Base-by-base conservation (phyloP, 2,888 invertebrate species). In the Auanema sp. region DNA sequence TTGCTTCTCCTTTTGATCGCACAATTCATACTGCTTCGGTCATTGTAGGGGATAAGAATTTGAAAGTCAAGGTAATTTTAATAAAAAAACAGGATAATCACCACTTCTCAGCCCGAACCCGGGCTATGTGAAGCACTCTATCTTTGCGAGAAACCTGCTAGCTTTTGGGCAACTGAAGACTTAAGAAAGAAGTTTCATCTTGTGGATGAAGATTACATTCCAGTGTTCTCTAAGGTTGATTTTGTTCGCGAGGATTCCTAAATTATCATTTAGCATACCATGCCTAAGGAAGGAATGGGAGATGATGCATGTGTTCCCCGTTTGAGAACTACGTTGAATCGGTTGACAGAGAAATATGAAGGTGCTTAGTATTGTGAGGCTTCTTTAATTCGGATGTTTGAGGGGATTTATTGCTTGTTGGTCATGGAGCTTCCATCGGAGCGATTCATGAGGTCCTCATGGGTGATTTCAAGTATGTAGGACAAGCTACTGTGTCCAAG, bases 351-450 rank as follows among this genome's bases (percentile, higher is more conserved):
- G n/a, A 75, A 68, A 55, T 76, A 67, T 33, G 70, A 64, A 24
- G 73, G 71, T 58, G 52, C 2, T 21, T 16, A 41, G 12, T 1
- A n/a, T 16, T 16, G 5, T 10, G 44, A 49, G 21, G 5, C 1
- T 16, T 49, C 18, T 2, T 60, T 52, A 47, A 52, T 44, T 5
- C 4, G n/a, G 3, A 24, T 58, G n/a, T 68, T 11, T 54, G n/a
- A 69, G 77, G 72, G 14, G 67, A 74, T n/a, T 67, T 82, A 10
- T 60, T 80, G 8, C 63, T 82, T 10, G 78, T 81, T 23, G 75
- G 76, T 2, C 81, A 81, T 57, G 81, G 81, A n/a, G 79, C 81
- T 12, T 73, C 79, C 8, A 83, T 79, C 40, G 81, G 79, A 2
- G 81, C 80, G 0, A 68, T 80, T 41, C 77, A 79, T 59, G 75